phyloP scores from a whole-genome alignment of 2,888 invertebrate species.

The Cyrtodaria siliqua region DNA sequence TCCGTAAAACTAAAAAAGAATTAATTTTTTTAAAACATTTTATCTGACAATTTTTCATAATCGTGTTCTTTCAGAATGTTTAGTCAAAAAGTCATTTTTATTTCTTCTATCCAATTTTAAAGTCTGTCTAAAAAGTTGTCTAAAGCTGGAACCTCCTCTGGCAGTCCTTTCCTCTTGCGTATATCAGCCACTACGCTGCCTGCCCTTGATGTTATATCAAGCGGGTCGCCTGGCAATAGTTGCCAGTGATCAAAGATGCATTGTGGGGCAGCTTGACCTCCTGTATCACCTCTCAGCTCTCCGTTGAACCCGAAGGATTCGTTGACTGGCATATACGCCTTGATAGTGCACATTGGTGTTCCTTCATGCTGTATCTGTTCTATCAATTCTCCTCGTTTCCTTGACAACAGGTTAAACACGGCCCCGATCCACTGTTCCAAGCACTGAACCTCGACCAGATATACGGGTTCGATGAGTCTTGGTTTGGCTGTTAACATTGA shows the following conservation, averaged over 20 bases:
- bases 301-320: conserved; percentile 99
- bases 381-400: conserved; percentile 97
- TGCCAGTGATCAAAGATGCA: conserved; percentile 99
- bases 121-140: conserved; percentile 99
- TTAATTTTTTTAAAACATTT: no score
- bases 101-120: no score
- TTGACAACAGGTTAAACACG: conserved; percentile 98
- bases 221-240: conserved; percentile 97
- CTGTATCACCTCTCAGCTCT: conserved; percentile 97
- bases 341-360: conserved; percentile 99
- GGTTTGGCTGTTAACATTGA: conserved; percentile 97
- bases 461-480: conserved; percentile 99
- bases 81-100: no score
- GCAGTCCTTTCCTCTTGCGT: conserved; percentile 99
- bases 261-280: conserved; percentile 99
- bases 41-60: no score
- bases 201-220: conserved; percentile 88
- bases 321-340: conserved; percentile 99
- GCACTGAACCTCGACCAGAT: conserved; percentile 98
- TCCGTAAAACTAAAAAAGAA: no score
- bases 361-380: conserved; percentile 98
- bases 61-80: no score
- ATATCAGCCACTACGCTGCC: conserved; percentile 90
- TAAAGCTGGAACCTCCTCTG: conserved; percentile 98
- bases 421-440: conserved; percentile 98